phyloP scores from a whole-genome alignment of 2,888 invertebrate species.

The Leucophenga maculata region DNA sequence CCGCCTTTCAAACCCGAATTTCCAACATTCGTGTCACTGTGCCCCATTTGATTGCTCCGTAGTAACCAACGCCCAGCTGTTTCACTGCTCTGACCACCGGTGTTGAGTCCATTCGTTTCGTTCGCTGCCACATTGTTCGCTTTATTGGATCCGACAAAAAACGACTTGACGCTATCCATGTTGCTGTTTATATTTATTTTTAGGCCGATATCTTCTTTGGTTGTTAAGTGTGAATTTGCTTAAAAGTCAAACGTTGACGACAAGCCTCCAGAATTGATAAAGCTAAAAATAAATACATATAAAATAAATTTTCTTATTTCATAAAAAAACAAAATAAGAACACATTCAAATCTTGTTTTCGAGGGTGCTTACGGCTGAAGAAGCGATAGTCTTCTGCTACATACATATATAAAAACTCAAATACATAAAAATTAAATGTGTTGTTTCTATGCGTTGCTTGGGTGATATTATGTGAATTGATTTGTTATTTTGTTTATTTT shows the following conservation, averaged over 20 bases:
- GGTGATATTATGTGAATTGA: too few relatives aligned
- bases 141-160: slow-evolving; percentile 57
- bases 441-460: slow-evolving; percentile 42
- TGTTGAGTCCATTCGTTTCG: slow-evolving; percentile 45
- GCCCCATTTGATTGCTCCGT: slow-evolving; percentile 46
- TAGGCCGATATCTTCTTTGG: slow-evolving; percentile 2
- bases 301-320: neutral
- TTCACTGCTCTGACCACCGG: neutral
- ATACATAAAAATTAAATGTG: neutral
- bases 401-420: neutral
- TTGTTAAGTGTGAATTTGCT: neutral
- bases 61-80: slow-evolving; percentile 46
- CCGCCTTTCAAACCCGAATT: slow-evolving; percentile 48
- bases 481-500: neutral
- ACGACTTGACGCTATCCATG: slow-evolving; percentile 67
- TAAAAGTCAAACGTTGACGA: neutral
- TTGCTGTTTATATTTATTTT: neutral
- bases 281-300: slow-evolving; percentile 14
- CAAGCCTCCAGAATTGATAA: slow-evolving; percentile 13
- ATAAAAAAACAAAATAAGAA: neutral
- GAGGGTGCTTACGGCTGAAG: too few relatives aligned
- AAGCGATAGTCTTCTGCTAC: too few relatives aligned
- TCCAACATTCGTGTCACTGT: slow-evolving; percentile 45
- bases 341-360: too few relatives aligned
- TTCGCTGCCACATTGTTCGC: slow-evolving; percentile 53